phyloP scores from a whole-genome alignment of 2,113 vertebrate species.

The Amazona guildingii region DNA sequence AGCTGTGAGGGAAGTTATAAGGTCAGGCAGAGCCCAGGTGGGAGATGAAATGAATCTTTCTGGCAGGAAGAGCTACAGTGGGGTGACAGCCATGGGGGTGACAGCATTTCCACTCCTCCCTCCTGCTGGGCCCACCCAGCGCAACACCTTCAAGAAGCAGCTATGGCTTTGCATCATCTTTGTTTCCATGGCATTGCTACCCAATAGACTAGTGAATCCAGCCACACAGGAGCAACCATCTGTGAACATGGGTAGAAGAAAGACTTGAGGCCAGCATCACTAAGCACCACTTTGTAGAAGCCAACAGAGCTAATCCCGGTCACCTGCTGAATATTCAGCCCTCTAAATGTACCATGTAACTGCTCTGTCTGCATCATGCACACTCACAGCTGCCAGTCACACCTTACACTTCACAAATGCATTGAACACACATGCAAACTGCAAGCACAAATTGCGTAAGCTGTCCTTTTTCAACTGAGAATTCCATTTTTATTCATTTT shows the following conservation, averaged over 20 bases:
- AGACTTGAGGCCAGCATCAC: accelerated
- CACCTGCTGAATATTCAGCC: no score
- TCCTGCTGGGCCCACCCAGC: not conserved
- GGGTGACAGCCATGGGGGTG: not conserved
- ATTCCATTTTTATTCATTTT: not conserved
- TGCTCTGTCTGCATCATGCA: accelerated
- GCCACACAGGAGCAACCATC: not conserved
- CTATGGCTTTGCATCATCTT: accelerated
- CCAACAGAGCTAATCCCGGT: not conserved
- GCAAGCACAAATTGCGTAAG: not conserved
- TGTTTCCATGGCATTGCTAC: accelerated
- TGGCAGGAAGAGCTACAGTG: not conserved
- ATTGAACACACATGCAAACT: accelerated
- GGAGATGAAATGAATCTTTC: not conserved
- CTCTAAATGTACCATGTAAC: no score
- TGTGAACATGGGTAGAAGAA: not conserved
- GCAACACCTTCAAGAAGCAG: not conserved
- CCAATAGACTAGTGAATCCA: not conserved
- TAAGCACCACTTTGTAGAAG: accelerated
- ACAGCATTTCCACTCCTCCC: not conserved
- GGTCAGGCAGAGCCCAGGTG: not conserved
- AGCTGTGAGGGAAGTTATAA: not conserved
- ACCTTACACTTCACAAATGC: accelerated
- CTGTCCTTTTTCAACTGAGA: not conserved
- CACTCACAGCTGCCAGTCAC: not conserved